Percentiles rank a stretch among this genome's conserved stretches.
phyloP scores from a whole-genome alignment of 2,113 vertebrate species.

The Poicephalus gulielmi region DNA sequence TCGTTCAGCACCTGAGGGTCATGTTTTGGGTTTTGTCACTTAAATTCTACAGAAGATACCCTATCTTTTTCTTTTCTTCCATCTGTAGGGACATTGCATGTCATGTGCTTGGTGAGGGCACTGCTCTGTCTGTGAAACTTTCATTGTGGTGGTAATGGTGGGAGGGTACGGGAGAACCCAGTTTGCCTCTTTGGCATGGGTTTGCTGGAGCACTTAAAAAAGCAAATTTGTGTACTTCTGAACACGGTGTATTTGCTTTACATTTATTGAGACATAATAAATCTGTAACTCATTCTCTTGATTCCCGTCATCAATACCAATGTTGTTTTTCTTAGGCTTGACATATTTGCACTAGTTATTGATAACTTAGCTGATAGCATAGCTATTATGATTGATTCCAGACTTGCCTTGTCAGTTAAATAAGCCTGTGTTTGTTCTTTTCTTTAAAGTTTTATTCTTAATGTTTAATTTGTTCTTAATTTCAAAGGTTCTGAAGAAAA shows the following conservation, averaged over 20 bases:
- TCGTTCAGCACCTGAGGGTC: background rate
- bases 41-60: background rate
- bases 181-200: background rate
- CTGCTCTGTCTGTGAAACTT: background rate
- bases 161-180: background rate
- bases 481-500: constrained; percentile 88
- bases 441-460: background rate
- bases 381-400: background rate
- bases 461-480: constrained; percentile 25
- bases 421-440: background rate
- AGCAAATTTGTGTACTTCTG: background rate
- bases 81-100: background rate
- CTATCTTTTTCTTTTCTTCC: background rate
- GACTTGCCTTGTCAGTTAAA: background rate
- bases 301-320: background rate
- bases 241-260: background rate
- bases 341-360: background rate
- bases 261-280: background rate
- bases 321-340: background rate
- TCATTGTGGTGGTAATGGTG: background rate
- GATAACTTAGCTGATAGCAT: background rate
- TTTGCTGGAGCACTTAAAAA: background rate
- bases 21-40: background rate
- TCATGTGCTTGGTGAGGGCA: background rate
- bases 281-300: background rate